phyloP scores from a whole-genome alignment of 2,888 invertebrate genomes.

The Tetramorium bicarinatum region DNA sequence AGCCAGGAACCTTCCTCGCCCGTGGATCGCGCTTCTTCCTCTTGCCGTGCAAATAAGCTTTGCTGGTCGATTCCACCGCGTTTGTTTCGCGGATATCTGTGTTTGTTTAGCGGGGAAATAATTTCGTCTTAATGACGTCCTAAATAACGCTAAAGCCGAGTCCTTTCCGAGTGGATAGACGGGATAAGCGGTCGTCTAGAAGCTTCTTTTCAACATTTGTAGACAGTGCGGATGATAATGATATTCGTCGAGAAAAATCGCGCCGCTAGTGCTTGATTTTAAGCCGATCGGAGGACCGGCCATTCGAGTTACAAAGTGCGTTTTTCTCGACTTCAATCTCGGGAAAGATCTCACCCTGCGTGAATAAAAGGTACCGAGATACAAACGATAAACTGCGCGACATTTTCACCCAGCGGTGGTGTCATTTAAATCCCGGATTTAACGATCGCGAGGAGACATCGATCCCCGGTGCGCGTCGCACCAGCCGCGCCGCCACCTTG shows the following conservation, averaged over 20 bases:
- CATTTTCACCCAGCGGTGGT: not conserved
- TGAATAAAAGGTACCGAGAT: constrained; percentile 20
- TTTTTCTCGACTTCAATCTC: constrained; percentile 1
- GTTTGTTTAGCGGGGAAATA: constrained; percentile 31
- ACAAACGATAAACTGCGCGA: constrained; percentile 61
- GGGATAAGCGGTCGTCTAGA: not conserved
- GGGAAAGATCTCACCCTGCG: not conserved
- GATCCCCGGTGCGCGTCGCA: constrained; percentile 64
- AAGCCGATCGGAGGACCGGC: too few species aligned
- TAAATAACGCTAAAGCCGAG: constrained; percentile 20
- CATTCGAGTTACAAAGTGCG: too few species aligned
- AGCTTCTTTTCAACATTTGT: not conserved
- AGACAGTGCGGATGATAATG: not conserved
- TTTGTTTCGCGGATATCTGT: constrained; percentile 34
- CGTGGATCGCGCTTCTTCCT: constrained; percentile 13
- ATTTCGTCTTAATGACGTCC: constrained; percentile 30
- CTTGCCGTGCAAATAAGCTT: constrained; percentile 43
- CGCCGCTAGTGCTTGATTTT: not conserved
- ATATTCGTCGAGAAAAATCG: not conserved
- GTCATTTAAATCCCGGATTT: constrained; percentile 64
- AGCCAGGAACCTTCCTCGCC: constrained; percentile 62
- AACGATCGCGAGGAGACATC: constrained; percentile 70
- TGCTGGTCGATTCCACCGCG: not conserved
- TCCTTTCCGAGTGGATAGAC: not conserved
- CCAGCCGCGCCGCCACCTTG: constrained; percentile 36